Evolutionary conservation across 2,113 vertebrate genomes (phyloP).

Genomic region (Dendropsophus ebraccatus): DNA sequence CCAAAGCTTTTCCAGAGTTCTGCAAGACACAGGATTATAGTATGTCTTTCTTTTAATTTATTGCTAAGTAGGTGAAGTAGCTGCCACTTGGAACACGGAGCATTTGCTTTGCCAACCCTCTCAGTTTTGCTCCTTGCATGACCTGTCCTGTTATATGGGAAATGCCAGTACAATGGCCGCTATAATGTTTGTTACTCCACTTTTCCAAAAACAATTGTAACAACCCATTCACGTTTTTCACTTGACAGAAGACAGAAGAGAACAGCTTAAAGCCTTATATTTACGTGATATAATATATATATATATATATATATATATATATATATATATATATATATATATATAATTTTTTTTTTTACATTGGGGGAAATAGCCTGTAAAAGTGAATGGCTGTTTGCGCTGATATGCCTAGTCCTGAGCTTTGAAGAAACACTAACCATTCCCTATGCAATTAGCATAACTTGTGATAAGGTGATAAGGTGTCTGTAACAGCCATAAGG

Average conservation of each 20-base stretch:
- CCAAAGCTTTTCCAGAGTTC: not conserved
- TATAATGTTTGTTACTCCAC: not conserved
- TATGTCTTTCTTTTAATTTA: not conserved
- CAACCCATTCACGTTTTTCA: no score
- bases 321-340: no score
- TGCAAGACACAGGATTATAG: not conserved
- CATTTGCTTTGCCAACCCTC: not conserved
- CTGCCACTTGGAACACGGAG: not conserved
- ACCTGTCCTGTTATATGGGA: not conserved
- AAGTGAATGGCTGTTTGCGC: not conserved
- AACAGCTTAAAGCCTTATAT: not conserved
- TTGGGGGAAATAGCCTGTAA: not conserved
- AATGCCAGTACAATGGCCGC: not conserved
- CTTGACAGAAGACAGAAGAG: not conserved
- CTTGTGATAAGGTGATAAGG: slow-evolving; percentile 19
- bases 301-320: no score
- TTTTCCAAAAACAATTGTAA: no score
- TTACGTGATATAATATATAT: no score
- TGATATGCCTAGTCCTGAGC: not conserved
- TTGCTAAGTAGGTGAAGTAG: no score
- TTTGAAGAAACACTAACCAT: slow-evolving; percentile 24
- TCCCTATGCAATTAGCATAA: not conserved
- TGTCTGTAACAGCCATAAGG: slow-evolving; percentile 1
- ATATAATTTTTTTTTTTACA: no score
- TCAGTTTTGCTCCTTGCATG: not conserved